Percentiles rank a stretch among this genome's conserved stretches.
Evolutionary conservation across 53 echinoderm and acorn worm genomes (phyloP).

Genomic region (Paracentrotus lividus): DNA sequence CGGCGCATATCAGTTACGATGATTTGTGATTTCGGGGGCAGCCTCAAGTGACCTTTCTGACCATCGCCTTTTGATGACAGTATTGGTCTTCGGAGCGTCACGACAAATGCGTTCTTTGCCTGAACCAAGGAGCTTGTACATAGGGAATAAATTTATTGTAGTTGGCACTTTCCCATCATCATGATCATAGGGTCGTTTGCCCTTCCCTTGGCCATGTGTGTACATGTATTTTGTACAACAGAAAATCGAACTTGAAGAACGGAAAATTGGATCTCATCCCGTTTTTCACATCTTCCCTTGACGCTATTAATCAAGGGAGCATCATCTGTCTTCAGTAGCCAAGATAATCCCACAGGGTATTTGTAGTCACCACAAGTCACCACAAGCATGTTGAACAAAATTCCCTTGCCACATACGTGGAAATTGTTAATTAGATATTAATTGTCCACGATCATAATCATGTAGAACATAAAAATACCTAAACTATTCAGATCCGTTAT

Average conservation of each 20-base stretch:
- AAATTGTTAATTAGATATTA: too few relatives aligned
- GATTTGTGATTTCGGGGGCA: constrained; percentile 14
- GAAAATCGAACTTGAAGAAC: background rate
- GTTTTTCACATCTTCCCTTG: background rate
- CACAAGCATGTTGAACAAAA: too few relatives aligned
- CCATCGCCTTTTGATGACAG: background rate
- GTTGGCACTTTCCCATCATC: too few relatives aligned
- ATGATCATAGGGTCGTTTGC: background rate
- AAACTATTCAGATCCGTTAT: too few relatives aligned
- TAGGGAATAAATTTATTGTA: too few relatives aligned
- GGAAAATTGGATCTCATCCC: constrained; percentile 12
- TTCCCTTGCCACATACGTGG: too few relatives aligned
- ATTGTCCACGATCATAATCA: too few relatives aligned
- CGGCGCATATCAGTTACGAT: constrained; percentile 21
- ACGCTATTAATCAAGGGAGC: background rate
- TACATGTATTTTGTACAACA: background rate
- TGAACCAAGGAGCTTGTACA: too few relatives aligned
- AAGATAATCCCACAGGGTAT: background rate
- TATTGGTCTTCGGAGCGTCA: background rate
- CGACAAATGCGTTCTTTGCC: background rate
- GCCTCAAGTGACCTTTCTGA: constrained; percentile 28
- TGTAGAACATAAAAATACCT: too few relatives aligned
- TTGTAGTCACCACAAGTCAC: background rate
- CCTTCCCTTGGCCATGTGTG: background rate
- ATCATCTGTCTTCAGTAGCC: background rate